These are phyloP conservation scores for Cryptocephalus primarius DNA, from an alignment of 2,888 invertebrate species.

Conservation along the genomic window DNA sequence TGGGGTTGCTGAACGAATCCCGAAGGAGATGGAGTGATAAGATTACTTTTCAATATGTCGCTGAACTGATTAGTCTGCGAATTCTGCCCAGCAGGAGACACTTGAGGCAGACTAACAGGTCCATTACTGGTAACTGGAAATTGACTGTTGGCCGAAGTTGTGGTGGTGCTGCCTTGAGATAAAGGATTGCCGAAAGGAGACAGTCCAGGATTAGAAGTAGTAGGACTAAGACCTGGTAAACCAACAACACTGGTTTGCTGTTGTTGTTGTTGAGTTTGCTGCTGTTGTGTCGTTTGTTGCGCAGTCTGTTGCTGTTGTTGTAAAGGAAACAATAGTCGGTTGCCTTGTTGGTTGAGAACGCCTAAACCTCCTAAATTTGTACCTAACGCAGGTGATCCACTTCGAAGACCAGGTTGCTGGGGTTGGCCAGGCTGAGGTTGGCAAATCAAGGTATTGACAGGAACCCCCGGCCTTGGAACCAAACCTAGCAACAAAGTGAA, in stretches of 20 bases:
- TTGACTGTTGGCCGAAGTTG: conserved; percentile 29
- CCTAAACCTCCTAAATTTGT: conserved; percentile 15
- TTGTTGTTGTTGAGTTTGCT: conserved; percentile 26
- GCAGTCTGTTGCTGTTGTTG: conserved; percentile 24
- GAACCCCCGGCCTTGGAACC: conserved; percentile 11
- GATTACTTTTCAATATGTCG: conserved; percentile 45
- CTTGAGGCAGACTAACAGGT: conserved; percentile 33
- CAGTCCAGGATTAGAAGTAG: conserved; percentile 49
- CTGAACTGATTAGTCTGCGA: conserved; percentile 41
- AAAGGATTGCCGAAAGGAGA: conserved; percentile 63
- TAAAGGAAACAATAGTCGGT: conserved; percentile 32
- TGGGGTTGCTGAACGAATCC: conserved; percentile 26
- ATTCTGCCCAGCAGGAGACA: conserved; percentile 31
- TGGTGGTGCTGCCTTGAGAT: conserved; percentile 24
- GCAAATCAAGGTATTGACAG: conserved; percentile 15
- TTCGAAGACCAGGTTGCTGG: conserved; percentile 43
- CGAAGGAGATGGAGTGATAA: conserved; percentile 39
- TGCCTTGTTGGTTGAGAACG: conserved; percentile 26
- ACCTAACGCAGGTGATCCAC: conserved; percentile 53
- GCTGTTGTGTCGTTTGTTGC: conserved; percentile 24
- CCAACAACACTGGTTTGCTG: conserved; percentile 56
- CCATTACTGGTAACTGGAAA: conserved; percentile 37
- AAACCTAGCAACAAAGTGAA: background rate
- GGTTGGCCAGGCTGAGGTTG: conserved; percentile 15
- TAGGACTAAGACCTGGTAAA: conserved; percentile 69